Evolutionary conservation across 2,797 vertebrate species (phyloP).

Genomic region (Spea hammondii): DNA sequence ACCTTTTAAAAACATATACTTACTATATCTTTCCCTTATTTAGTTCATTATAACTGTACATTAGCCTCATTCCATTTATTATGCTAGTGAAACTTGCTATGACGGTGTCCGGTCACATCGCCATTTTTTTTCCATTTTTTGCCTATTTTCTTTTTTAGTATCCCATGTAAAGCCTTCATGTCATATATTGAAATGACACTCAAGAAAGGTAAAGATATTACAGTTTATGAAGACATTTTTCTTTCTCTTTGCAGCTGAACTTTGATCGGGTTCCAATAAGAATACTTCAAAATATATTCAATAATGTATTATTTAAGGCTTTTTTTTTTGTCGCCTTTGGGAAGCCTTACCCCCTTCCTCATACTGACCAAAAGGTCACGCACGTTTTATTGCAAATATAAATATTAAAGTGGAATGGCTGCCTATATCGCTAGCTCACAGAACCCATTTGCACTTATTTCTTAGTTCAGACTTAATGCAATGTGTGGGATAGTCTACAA

Average conservation of each 20-base stretch:
- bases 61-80: conserved; percentile 36
- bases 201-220: conserved; percentile 27
- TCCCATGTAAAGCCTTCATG: conserved; percentile 33
- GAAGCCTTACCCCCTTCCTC: conserved; percentile 7
- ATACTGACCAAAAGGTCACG: conserved; percentile 42
- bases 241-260: conserved; percentile 26
- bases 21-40: conserved; percentile 4
- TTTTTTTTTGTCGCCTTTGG: conserved; percentile 24
- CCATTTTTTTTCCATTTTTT: not conserved
- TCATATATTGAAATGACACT: conserved; percentile 36
- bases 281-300: conserved; percentile 27
- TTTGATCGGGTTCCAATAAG: conserved; percentile 28
- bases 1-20: conserved; percentile 11
- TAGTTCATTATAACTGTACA: conserved; percentile 29
- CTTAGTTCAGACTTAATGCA: conserved; percentile 26
- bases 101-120: conserved; percentile 9
- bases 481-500: conserved; percentile 16
- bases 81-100: conserved; percentile 36
- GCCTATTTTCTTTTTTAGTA: conserved; percentile 18
- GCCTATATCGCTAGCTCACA: not conserved
- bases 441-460: conserved; percentile 31
- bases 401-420: conserved; percentile 45
- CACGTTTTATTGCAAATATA: conserved; percentile 50
- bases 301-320: conserved; percentile 45
- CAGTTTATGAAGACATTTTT: conserved; percentile 45